A percentile compares a stretch with the other conserved stretches of the same genome.
Evolutionary conservation across 2,888 invertebrate species (phyloP).

Genomic region (Cetonia aurata): DNA sequence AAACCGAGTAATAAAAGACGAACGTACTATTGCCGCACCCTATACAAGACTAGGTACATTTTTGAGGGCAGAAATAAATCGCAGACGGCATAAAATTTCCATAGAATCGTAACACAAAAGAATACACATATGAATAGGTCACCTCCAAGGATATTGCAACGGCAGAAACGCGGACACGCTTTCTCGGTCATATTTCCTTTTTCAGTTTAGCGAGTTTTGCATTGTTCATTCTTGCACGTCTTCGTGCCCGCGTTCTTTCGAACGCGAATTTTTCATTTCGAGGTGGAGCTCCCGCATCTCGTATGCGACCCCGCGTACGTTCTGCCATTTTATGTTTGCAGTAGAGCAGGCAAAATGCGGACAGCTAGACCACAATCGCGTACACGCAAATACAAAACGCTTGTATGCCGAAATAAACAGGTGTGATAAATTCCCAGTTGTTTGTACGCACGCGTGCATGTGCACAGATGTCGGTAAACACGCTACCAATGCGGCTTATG

Average conservation of each 20-base stretch:
- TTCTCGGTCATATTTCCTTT: background rate
- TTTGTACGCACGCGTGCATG: background rate
- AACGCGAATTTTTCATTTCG: constrained; percentile 18
- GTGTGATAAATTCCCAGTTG: constrained; percentile 25
- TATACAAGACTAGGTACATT: no score
- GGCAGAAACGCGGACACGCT: background rate
- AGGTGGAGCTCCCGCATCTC: background rate
- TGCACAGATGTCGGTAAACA: constrained; percentile 2
- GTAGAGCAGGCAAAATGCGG: background rate
- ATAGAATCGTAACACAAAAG: constrained; percentile 18
- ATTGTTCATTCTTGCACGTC: constrained; percentile 5
- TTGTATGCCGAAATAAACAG: constrained; percentile 10
- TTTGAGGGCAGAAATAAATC: constrained; percentile 1
- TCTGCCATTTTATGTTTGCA: background rate
- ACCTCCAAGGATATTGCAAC: background rate
- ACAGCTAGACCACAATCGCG: constrained; percentile 4
- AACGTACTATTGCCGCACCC: no score
- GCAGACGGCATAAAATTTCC: constrained; percentile 11
- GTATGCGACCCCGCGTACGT: background rate
- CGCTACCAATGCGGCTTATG: background rate
- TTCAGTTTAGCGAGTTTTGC: constrained; percentile 16
- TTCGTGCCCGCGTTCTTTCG: background rate
- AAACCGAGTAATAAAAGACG: no score
- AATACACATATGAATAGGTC: constrained; percentile 16
- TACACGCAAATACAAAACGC: constrained; percentile 4